Evolutionary conservation across 2,797 vertebrate species (phyloP), one percentile per base, ranked within the genome.

Genomic region (Manis crassicaudata): DNA sequence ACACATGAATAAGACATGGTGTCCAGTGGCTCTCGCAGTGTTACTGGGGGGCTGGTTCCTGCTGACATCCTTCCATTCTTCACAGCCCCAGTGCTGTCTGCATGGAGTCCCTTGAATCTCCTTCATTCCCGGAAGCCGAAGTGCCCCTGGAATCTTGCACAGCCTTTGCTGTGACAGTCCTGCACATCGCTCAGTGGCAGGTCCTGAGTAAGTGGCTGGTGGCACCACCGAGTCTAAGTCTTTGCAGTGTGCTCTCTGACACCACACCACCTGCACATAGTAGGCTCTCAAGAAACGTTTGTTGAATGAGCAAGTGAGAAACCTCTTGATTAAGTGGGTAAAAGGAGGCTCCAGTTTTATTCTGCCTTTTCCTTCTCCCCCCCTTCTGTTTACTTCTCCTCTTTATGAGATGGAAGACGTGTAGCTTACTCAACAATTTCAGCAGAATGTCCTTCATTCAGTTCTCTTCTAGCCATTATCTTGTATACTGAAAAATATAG

Each of bases 191-290:
- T 27, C 12, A 2, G 29, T 21, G 3, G 2, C 25, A 10, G 35
- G 63, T 27, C 46, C 72, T 68, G 21, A 75, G 27, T 20, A 68
- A 77, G 25, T 60, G 40, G 0, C 0, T 0, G 13, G 40, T 17
- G 32, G 27, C 56, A 43, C 46, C 46, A 20, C 25, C 46, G 9
- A 2, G 2, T 20, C 85, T 75, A 37, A 16, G 81, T 35, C 40
- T 87, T 60, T 70, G 32, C 76, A n/a, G 23, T 35, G 75, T 86
- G 4, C 32, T 88, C 20, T 85, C 82, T 65, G 73, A 43, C 43
- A 72, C 63, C 52, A 70, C 3, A 25, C 23, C 6, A 6, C 14
- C 21, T 6, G 18, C n/a, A 18, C 50, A 2, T n/a, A n/a, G 32
- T 52, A 76, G 40, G 11, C 16, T 17, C n/a, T 79, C 60, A 76